These are phyloP conservation scores for Caenorhabditis sp. DNA, from an alignment of 2,888 invertebrate species.

Conservation along the genomic window DNA sequence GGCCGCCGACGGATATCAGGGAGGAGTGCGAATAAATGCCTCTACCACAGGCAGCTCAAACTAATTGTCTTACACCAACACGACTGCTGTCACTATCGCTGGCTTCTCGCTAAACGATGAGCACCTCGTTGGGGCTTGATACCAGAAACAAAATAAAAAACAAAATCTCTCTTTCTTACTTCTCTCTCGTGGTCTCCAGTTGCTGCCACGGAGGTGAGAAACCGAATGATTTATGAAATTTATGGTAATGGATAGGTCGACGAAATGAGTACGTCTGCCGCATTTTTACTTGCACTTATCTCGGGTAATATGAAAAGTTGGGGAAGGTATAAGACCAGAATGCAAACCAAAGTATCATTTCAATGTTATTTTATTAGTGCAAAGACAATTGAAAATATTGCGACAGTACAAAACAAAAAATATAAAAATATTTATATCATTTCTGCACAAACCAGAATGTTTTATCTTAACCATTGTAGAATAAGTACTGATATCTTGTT, in stretches of 20 bases:
- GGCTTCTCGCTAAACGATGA: conserved; percentile 62
- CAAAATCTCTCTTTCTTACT: conserved; percentile 36
- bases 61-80: conserved; percentile 70
- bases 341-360: too few relatives aligned
- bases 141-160: conserved; percentile 60
- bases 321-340: too few relatives aligned
- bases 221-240: conserved; percentile 51
- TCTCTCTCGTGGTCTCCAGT: neutral
- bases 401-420: too few relatives aligned
- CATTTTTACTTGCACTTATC: conserved; percentile 25
- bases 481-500: too few relatives aligned
- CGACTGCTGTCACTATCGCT: conserved; percentile 62
- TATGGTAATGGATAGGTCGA: conserved; percentile 42
- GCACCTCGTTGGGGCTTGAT: conserved; percentile 60
- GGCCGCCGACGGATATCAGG: conserved; percentile 35
- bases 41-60: conserved; percentile 62
- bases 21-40: conserved; percentile 57
- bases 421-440: too few relatives aligned
- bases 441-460: too few relatives aligned
- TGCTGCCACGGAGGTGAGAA: conserved; percentile 31
- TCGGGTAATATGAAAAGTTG: neutral
- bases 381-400: too few relatives aligned
- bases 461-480: too few relatives aligned
- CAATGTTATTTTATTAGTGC: too few relatives aligned
- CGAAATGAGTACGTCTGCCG: neutral